Evolutionary conservation across 2,797 vertebrate species (phyloP).

Genomic region (Notolepis coatsorum): DNA sequence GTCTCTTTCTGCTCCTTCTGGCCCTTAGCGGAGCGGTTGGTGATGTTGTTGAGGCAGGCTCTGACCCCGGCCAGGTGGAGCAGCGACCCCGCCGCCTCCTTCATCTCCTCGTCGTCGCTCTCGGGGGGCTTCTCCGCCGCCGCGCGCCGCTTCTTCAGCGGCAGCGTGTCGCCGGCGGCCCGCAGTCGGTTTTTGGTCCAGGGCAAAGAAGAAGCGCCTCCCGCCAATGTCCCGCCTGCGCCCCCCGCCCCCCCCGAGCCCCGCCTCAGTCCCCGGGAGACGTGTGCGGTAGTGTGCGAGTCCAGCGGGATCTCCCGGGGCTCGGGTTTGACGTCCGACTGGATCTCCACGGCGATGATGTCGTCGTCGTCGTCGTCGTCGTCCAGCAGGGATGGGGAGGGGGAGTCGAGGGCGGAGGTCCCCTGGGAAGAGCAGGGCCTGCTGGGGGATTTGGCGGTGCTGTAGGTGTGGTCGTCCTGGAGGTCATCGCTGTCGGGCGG

Average conservation of each 20-base stretch:
- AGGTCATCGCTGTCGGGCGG: constrained; percentile 90
- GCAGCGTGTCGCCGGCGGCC: constrained; percentile 92
- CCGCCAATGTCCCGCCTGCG: constrained; percentile 84
- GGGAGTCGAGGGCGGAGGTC: constrained; percentile 81
- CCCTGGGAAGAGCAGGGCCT: constrained; percentile 83
- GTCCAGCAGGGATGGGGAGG: constrained; percentile 81
- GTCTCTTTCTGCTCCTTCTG: constrained; percentile 96
- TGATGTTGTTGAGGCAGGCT: constrained; percentile 98
- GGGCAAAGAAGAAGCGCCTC: constrained; percentile 86
- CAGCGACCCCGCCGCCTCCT: constrained; percentile 96
- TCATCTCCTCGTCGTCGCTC: constrained; percentile 98
- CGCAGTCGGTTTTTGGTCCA: constrained; percentile 86
- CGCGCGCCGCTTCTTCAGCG: constrained; percentile 96
- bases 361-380: constrained; percentile 83
- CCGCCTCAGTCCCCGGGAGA: constrained; percentile 87
- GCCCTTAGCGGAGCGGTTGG: constrained; percentile 96
- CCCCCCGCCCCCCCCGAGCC: constrained; percentile 78
- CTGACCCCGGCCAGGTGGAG: constrained; percentile 95
- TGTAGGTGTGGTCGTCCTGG: constrained; percentile 97
- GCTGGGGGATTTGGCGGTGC: constrained; percentile 91
- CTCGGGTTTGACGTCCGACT: constrained; percentile 88
- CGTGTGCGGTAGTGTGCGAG: constrained; percentile 77
- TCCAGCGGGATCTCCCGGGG: constrained; percentile 90
- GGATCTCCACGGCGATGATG: constrained; percentile 84
- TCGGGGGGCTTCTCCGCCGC: constrained; percentile 91